These are phyloP conservation scores for Rana temporaria DNA, from an alignment of 2,113 vertebrate species.

Conservation along the genomic window DNA sequence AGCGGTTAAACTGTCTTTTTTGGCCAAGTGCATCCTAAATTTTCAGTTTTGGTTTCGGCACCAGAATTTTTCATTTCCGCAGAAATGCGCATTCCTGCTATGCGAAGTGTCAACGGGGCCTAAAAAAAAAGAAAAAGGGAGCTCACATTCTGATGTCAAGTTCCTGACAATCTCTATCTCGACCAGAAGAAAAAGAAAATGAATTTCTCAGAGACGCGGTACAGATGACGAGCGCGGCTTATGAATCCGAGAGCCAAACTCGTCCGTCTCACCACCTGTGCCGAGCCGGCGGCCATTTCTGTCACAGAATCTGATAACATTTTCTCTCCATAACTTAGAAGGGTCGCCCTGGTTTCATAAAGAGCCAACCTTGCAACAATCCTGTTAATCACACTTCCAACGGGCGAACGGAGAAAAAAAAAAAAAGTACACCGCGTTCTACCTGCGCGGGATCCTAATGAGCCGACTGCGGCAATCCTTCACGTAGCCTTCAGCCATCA, in stretches of 20 bases:
- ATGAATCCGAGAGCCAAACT: background rate
- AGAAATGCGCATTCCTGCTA: no score
- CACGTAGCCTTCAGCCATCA: slow-evolving; percentile 34
- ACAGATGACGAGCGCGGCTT: background rate
- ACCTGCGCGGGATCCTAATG: slow-evolving; percentile 29
- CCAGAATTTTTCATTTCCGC: no score
- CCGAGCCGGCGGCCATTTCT: slow-evolving; percentile 13
- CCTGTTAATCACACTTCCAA: slow-evolving; percentile 15
- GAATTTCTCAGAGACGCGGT: no score
- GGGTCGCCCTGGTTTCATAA: slow-evolving; percentile 41
- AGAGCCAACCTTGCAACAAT: slow-evolving; percentile 1
- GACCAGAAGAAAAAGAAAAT: no score
- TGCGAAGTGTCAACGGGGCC: no score
- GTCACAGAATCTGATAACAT: slow-evolving; percentile 18
- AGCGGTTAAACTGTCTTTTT: no score
- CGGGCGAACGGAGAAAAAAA: background rate
- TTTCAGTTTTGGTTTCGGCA: no score
- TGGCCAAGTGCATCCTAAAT: no score
- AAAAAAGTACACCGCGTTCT: background rate
- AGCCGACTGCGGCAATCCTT: slow-evolving; percentile 22
- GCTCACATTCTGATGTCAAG: no score
- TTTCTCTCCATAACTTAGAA: slow-evolving; percentile 28
- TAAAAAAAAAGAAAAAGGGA: no score
- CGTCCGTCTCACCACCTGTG: background rate
- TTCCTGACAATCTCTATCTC: no score